Conservation (phyloP, 2,797 vertebrate genomes). For the Falco cherrug region DNA sequence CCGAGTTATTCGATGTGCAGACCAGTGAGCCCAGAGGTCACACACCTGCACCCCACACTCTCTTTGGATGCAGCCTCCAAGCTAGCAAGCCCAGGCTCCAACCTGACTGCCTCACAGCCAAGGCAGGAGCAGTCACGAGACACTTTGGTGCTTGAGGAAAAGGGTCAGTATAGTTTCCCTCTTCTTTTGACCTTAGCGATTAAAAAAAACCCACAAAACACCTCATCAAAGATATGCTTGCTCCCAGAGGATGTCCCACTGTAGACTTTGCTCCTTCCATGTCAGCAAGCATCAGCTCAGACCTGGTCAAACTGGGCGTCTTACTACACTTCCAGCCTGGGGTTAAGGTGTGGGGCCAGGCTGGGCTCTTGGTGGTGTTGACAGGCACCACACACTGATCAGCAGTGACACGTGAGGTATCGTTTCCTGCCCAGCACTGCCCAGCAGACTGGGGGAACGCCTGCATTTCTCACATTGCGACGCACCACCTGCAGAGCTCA, state of each 20-base stretch:
- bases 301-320: not conserved
- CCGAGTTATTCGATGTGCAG: not conserved
- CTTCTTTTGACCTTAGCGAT: not conserved
- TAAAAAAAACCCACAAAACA: not conserved
- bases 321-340: not conserved
- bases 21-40: not conserved
- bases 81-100: not conserved
- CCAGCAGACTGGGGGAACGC: not conserved
- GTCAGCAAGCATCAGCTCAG: not conserved
- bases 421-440: not conserved
- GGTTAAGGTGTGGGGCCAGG: fast-evolving
- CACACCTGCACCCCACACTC: not conserved
- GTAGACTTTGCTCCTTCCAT: not conserved
- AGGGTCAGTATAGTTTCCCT: not conserved
- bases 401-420: not conserved
- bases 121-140: not conserved
- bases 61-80: not conserved
- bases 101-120: not conserved
- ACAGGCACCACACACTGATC: not conserved
- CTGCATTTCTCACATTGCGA: not conserved
- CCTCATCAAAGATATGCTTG: not conserved
- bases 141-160: not conserved
- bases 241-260: not conserved
- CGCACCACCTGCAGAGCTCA: not conserved
- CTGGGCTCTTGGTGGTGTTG: not conserved